Conservation (phyloP, 2,113 vertebrate species). For the Pseudonaja textilis region DNA sequence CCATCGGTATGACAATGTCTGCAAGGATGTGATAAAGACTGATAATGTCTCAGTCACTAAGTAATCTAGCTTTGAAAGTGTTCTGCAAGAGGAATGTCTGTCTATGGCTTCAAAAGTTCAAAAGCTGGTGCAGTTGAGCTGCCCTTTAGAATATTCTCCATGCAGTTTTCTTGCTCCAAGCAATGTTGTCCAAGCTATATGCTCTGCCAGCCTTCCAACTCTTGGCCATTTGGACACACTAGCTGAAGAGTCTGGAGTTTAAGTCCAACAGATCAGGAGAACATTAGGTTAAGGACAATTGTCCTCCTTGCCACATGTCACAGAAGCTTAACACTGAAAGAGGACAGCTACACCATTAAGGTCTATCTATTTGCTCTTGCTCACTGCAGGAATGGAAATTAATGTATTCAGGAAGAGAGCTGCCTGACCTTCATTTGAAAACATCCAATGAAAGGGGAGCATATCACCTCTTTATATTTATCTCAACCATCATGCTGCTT, state of each 20-base stretch:
- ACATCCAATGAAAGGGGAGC: not conserved
- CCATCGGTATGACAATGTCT: not conserved
- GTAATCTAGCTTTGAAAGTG: not conserved
- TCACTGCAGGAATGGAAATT: not conserved
- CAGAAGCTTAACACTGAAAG: not conserved
- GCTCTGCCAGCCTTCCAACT: not conserved
- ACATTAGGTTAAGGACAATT: not conserved
- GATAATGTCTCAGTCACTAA: not conserved
- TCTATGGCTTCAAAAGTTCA: not conserved
- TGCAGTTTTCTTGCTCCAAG: not conserved
- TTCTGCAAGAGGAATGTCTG: accelerated
- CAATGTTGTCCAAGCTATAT: not conserved
- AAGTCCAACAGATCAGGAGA: not conserved
- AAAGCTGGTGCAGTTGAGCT: not conserved
- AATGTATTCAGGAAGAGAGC: not conserved
- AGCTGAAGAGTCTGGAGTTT: not conserved
- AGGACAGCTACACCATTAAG: not conserved
- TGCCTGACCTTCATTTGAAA: not conserved
- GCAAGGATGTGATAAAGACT: accelerated
- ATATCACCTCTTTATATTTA: not conserved
- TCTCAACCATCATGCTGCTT: not conserved
- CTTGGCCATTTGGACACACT: not conserved
- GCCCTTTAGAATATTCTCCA: not conserved
- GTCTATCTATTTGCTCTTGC: not conserved
- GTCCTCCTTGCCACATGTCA: not conserved